Evolutionary conservation across 2,113 vertebrate species (phyloP).

Genomic region (Columba janthina): DNA sequence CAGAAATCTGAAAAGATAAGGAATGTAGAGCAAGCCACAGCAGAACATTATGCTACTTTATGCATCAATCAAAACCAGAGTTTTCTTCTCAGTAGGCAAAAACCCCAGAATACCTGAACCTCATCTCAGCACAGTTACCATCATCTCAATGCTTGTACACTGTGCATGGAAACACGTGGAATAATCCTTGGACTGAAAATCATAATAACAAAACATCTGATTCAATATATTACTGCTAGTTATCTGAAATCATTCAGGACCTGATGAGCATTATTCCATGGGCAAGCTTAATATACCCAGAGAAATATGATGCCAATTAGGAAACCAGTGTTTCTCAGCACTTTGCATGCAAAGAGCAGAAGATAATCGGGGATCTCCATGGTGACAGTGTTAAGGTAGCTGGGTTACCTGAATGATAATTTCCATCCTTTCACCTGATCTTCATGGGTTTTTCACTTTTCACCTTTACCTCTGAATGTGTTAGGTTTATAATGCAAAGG

Average conservation of each 20-base stretch:
- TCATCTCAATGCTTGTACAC: not conserved
- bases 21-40: fast-evolving
- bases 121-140: not conserved
- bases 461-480: not conserved
- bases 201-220: fast-evolving
- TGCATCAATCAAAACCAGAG: not conserved
- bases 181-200: not conserved
- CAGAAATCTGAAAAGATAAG: not conserved
- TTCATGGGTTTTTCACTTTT: not conserved
- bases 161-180: fast-evolving
- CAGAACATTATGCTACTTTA: fast-evolving
- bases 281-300: not conserved
- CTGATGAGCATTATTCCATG: not conserved
- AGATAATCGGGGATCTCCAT: constrained; percentile 23
- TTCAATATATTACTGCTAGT: not conserved
- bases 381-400: constrained; percentile 7
- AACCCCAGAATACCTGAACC: not conserved
- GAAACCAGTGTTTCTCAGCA: not conserved
- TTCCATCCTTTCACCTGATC: constrained; percentile 7
- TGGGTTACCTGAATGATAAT: not conserved
- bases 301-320: not conserved
- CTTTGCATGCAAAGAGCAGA: not conserved
- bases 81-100: not conserved
- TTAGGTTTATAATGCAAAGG: not conserved
- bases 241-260: not conserved